These are phyloP conservation scores for Lasiurus borealis DNA, from an alignment of 2,113 vertebrate genomes.

Conservation along the genomic window DNA sequence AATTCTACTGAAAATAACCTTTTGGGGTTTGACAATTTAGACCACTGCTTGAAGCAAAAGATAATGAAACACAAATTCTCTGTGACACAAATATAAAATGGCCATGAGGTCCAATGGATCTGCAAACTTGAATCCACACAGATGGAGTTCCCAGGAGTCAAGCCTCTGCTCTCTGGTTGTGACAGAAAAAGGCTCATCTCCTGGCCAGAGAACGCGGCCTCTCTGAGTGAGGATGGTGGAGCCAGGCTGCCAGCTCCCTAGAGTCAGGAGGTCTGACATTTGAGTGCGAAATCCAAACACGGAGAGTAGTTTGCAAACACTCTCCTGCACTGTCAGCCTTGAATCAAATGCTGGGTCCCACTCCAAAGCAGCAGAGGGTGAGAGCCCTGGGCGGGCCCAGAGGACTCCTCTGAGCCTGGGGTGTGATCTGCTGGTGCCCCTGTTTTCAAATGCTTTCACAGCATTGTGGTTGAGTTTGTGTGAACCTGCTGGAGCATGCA, in stretches of 20 bases:
- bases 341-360: too few species aligned
- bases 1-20: not conserved
- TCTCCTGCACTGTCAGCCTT: too few species aligned
- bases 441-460: not conserved
- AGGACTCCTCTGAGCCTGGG: not conserved
- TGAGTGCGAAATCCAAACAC: not conserved
- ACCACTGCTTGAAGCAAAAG: not conserved
- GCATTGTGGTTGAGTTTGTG: not conserved
- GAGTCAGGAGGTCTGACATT: not conserved
- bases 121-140: not conserved
- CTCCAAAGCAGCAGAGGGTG: not conserved
- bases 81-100: not conserved
- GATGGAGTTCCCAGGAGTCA: not conserved
- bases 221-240: not conserved
- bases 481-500: not conserved
- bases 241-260: not conserved
- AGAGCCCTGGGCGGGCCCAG: accelerated
- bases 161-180: not conserved
- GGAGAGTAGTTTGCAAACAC: not conserved
- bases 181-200: not conserved
- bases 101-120: not conserved
- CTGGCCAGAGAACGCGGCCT: too few species aligned
- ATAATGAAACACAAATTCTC: not conserved
- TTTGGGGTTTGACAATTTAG: not conserved
- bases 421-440: not conserved